These are phyloP conservation scores for Drepanosiphum platanoidis DNA, from an alignment of 2,888 invertebrate species.

Conservation along the genomic window DNA sequence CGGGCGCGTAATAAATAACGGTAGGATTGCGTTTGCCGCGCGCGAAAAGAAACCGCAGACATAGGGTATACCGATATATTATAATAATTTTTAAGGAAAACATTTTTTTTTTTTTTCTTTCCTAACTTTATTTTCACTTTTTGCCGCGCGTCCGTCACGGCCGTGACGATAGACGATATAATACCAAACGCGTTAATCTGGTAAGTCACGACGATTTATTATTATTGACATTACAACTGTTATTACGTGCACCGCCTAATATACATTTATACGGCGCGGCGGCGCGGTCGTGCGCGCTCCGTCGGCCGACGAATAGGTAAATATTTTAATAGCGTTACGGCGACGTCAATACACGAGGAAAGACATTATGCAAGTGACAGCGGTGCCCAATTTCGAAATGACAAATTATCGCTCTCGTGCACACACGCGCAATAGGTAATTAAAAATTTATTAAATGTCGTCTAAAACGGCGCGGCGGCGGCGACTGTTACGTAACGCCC, in stretches of 20 bases:
- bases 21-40: not conserved
- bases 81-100: not conserved
- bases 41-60: not conserved
- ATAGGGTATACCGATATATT: too few species aligned
- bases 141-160: too few species aligned
- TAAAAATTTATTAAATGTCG: not conserved
- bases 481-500: not conserved
- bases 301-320: not conserved
- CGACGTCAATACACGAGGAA: not conserved
- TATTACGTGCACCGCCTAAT: too few species aligned
- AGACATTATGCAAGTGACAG: constrained; percentile 3
- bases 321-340: not conserved
- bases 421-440: not conserved
- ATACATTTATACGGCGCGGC: too few species aligned
- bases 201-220: not conserved
- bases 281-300: not conserved
- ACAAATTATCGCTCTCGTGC: constrained; percentile 17
- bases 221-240: not conserved
- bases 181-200: not conserved
- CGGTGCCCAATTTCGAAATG: constrained; percentile 35
- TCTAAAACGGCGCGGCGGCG: not conserved
- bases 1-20: not conserved
- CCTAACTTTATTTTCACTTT: too few species aligned
- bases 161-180: not conserved
- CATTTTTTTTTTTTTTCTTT: not conserved